A percentile compares a stretch with the other conserved stretches of the same genome.
phyloP scores from a whole-genome alignment of 1,140 invertebrate genomes.

The Drosophila miranda region DNA sequence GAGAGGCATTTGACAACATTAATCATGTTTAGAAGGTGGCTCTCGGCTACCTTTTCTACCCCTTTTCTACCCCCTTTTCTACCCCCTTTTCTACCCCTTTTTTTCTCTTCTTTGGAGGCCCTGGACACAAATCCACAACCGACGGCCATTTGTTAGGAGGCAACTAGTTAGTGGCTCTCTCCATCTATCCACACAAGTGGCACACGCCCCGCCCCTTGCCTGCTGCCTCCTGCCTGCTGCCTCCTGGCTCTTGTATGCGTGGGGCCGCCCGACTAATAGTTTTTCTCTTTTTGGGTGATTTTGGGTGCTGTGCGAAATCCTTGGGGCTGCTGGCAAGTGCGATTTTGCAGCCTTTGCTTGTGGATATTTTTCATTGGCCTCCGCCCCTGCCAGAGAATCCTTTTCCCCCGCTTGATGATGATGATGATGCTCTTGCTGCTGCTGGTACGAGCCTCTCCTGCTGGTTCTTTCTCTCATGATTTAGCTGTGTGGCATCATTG shows the following conservation, averaged over 20 bases:
- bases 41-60: neutral
- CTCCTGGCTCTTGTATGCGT: too few species aligned
- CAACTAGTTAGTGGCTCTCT: slow-evolving; percentile 43
- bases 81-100: neutral
- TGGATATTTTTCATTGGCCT: slow-evolving; percentile 60
- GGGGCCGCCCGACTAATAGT: slow-evolving; percentile 46
- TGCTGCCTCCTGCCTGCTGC: neutral
- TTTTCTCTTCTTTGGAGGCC: too few species aligned
- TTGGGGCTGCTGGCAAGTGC: slow-evolving; percentile 35
- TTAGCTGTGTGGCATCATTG: slow-evolving; percentile 38
- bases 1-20: slow-evolving; percentile 44
- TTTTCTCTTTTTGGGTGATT: slow-evolving; percentile 29
- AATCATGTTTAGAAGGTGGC: slow-evolving; percentile 49
- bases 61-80: too few species aligned
- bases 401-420: too few species aligned
- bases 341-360: slow-evolving; percentile 48
- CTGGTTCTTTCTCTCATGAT: slow-evolving; percentile 45
- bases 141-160: slow-evolving; percentile 61
- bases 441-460: neutral
- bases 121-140: slow-evolving; percentile 6
- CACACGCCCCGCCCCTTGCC: neutral
- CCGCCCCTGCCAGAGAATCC: slow-evolving; percentile 6
- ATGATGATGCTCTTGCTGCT: too few species aligned
- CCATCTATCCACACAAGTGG: slow-evolving; percentile 6
- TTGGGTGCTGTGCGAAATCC: slow-evolving; percentile 44